Evolutionary conservation across 1,140 invertebrate genomes (phyloP), one percentile per base, ranked within the genome.

Genomic region (Xylocopa sonorina): DNA sequence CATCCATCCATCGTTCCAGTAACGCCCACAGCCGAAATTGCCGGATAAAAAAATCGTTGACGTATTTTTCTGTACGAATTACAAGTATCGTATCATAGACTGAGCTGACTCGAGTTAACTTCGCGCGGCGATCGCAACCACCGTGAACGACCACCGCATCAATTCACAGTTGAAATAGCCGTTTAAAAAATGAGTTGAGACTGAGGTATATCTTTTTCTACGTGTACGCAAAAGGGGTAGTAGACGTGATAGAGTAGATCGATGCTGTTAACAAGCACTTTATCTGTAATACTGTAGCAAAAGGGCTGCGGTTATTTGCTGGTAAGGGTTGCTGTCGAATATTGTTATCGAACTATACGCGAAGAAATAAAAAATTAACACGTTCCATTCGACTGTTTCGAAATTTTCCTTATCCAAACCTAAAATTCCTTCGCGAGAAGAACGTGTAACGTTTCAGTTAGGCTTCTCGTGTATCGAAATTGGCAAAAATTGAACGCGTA

Each of bases 11-110:
- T 81, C 68, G 29, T 73, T 86, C 76, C 85, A 86, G 72, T 53
- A 58, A 86, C 73, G 81, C 73, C 68, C 83, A 77, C 51, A 24
- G 12, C 32, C 43, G 55, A n/a, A n/a, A n/a, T n/a, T n/a, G n/a
- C n/a, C n/a, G n/a, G 38, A 38, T 38, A 4, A 38, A 38, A 10
- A 55, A 60, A 43, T 16, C 3, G 14, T 38, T 51, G 51, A 38
- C 64, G 62, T 84, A 85, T 73, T 82, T 82, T 53, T 85, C 85
- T 76, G 62, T 82, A 85, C 66, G 34, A 80, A 60, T 51, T 21
- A 34, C 48, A 48, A 53, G 48, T 43, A 55, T 55, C 80, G 46
- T 73, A 78, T 43, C 48, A 76, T 72, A 82, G 75, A 86, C 84
- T 86, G 83, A 86, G 76, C 66, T 79, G 79, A 82, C 29, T 48